Evolutionary conservation across 2,797 vertebrate genomes (phyloP), one percentile per base, ranked within the genome.

Genomic region (Enteromius trimaculatus): DNA sequence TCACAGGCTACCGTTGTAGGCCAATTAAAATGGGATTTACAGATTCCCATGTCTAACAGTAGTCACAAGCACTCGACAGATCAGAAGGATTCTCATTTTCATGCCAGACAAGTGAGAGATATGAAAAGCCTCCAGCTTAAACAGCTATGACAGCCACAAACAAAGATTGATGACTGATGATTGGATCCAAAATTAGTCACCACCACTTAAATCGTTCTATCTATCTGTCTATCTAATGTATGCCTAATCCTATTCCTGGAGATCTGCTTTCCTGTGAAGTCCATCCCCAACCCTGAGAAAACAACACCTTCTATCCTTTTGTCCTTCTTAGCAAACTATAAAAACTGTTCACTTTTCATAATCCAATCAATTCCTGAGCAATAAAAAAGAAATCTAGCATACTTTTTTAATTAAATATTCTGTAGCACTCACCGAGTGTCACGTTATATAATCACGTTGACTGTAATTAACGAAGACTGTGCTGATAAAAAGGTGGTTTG

Each of bases 21-120:
- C 23, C 14, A 66, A 79, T 81, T 85, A 83, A 81, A 51, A 65
- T 23, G 19, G 71, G 79, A 81, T 42, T 29, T 34, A 34, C 16
- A 81, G 34, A 4, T 77, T 78, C 74, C 51, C 42, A 31, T 69
- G 47, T 79, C 47, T n/a, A 55, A 80, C 13, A 71, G 51, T 39
- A 39, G 76, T 70, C 60, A 66, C 29, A n/a, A 77, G 16, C 44
- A 17, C 17, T 60, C 10, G 16, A 77, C 39, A 58, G 26, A 26
- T 62, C 26, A 77, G 23, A 10, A 37, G 21, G 34, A 19, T n/a
- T 79, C 66, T 49, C n/a, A 19, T 81, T 86, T 74, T 53, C 29
- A 34, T 72, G 31, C 58, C 13, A 78, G 72, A 69, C 26, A 47
- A 81, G 17, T 7, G 21, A 78, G 4, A 71, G 7, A 29, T 17